A percentile compares a stretch with the other conserved stretches of the same genome.
These are phyloP conservation scores for Cosmia pyralina DNA, from an alignment of 2,888 invertebrate genomes.

Conservation along the genomic window DNA sequence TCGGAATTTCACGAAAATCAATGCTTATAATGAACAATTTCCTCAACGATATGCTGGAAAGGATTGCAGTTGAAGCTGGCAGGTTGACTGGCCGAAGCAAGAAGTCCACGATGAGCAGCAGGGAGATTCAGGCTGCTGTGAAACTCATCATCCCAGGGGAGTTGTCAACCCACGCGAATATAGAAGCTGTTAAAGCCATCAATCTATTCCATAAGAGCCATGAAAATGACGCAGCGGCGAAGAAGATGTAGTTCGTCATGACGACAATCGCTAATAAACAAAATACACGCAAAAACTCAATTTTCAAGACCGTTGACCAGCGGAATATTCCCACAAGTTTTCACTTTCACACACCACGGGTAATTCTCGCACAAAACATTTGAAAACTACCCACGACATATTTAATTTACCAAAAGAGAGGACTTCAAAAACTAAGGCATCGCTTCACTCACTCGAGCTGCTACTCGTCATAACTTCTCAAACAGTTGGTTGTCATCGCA, in stretches of 20 bases:
- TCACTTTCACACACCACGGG: too few species aligned
- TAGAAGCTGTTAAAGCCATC: too few species aligned
- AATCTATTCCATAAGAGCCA: slow-evolving; percentile 88
- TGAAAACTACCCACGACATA: slow-evolving; percentile 18
- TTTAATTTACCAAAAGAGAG: too few species aligned
- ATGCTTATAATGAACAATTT: slow-evolving; percentile 94
- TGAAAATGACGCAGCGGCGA: slow-evolving; percentile 44
- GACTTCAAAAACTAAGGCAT: slow-evolving; percentile 33
- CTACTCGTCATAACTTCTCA: not conserved
- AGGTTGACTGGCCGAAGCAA: slow-evolving; percentile 91
- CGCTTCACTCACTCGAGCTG: not conserved
- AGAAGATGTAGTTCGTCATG: too few species aligned
- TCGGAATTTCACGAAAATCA: slow-evolving; percentile 92
- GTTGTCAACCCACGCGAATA: too few species aligned
- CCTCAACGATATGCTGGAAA: slow-evolving; percentile 93
- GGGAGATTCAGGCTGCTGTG: too few species aligned
- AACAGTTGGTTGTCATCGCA: not conserved
- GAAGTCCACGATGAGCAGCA: slow-evolving; percentile 91
- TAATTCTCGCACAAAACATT: not conserved
- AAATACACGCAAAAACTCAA: too few species aligned
- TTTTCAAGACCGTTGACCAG: too few species aligned
- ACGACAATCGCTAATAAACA: too few species aligned
- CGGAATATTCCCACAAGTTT: too few species aligned
- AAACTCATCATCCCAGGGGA: too few species aligned
- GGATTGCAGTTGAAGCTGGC: slow-evolving; percentile 92